Conservation (phyloP, 2,113 vertebrate species). For the Crotalus tigris region DNA sequence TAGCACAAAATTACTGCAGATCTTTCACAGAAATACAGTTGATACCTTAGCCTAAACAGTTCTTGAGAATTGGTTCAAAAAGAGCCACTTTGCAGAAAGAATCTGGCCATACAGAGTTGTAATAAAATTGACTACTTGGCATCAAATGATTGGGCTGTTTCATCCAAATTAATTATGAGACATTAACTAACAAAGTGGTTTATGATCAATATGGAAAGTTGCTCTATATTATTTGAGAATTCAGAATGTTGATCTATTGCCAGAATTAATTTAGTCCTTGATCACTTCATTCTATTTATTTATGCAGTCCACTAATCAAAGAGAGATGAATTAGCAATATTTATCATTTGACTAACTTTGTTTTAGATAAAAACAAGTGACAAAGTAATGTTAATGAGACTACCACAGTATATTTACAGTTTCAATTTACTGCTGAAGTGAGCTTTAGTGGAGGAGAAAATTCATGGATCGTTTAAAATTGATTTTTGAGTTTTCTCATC, state of each 20-base stretch:
- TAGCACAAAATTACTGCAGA: background rate
- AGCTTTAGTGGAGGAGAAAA: slow-evolving; percentile 13
- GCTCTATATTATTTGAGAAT: background rate
- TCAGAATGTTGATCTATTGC: background rate
- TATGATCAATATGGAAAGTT: background rate
- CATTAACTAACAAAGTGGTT: background rate
- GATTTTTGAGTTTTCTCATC: slow-evolving; percentile 12
- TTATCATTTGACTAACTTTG: slow-evolving; percentile 5
- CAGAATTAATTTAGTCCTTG: slow-evolving; percentile 9
- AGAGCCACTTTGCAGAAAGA: background rate
- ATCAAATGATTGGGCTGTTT: background rate
- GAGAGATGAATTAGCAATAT: slow-evolving; percentile 15
- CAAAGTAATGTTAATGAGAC: slow-evolving; percentile 17
- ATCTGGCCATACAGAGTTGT: background rate
- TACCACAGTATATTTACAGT: slow-evolving; percentile 20
- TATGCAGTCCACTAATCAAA: slow-evolving; percentile 20
- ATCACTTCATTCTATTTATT: slow-evolving; percentile 4
- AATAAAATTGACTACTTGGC: background rate
- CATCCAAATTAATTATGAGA: background rate
- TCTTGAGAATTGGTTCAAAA: background rate
- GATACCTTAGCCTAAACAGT: background rate
- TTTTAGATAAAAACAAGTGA: slow-evolving; percentile 14
- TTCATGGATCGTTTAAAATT: slow-evolving; percentile 17
- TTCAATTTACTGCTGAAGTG: slow-evolving; percentile 2
- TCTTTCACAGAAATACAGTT: background rate